Conservation (phyloP, 1,140 invertebrate genomes). For the Schlechtendalia chinensis region DNA sequence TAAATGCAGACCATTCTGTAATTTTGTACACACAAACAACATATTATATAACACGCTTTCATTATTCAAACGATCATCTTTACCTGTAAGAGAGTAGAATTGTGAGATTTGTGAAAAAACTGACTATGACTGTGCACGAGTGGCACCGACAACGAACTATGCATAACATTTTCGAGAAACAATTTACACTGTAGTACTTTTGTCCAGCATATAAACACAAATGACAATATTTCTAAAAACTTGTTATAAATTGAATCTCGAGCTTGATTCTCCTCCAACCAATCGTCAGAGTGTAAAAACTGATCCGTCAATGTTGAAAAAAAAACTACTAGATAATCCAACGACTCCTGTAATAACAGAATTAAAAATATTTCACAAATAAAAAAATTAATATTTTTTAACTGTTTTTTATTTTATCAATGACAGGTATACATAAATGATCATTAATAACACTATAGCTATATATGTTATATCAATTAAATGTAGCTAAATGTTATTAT, state of each 20-base stretch:
- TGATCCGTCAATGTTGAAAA: conserved; percentile 21
- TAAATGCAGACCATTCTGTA: conserved; percentile 24
- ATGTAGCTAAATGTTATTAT: no score
- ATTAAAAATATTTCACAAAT: background rate
- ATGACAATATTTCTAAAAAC: conserved; percentile 31
- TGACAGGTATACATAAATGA: no score
- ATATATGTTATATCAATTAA: background rate
- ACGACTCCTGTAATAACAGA: conserved; percentile 4
- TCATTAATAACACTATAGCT: no score
- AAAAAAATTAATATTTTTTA: no score
- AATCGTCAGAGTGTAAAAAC: background rate
- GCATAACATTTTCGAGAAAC: background rate
- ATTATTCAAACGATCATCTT: background rate
- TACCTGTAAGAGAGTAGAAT: conserved; percentile 32
- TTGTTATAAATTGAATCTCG: background rate
- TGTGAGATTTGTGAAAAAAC: conserved; percentile 11
- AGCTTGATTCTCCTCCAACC: conserved; percentile 3
- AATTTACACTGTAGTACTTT: conserved; percentile 3
- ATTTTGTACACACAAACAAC: background rate
- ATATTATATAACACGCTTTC: background rate
- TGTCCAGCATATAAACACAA: conserved; percentile 33
- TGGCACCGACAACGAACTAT: background rate
- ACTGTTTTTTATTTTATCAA: no score
- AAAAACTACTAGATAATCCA: background rate
- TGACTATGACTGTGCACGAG: conserved; percentile 3